These are phyloP conservation scores for Cetonia aurata DNA, from an alignment of 2,888 invertebrate species.

Conservation along the genomic window DNA sequence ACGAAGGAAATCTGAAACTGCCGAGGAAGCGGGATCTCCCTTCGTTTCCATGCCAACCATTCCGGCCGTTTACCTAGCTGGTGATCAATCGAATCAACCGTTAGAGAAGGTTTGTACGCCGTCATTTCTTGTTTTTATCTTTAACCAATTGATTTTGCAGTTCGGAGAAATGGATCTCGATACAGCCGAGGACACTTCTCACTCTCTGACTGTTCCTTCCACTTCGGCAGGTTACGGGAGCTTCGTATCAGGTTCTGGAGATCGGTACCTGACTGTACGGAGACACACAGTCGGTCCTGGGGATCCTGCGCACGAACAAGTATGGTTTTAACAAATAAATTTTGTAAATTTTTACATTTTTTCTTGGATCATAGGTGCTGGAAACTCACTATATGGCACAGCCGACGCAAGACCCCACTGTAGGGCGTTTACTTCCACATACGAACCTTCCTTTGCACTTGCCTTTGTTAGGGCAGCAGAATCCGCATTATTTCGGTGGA, in stretches of 20 bases:
- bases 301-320: slow-evolving; percentile 88
- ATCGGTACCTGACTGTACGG: slow-evolving; percentile 75
- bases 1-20: slow-evolving; percentile 57
- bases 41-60: slow-evolving; percentile 70
- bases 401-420: slow-evolving; percentile 59
- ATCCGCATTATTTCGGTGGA: slow-evolving; percentile 86
- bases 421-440: slow-evolving; percentile 74
- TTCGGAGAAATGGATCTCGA: slow-evolving; percentile 71
- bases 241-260: slow-evolving; percentile 58
- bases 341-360: slow-evolving; percentile 15
- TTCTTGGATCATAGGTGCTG: slow-evolving; percentile 61
- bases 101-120: slow-evolving; percentile 70
- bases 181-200: slow-evolving; percentile 59
- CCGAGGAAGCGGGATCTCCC: slow-evolving; percentile 65
- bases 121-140: background rate
- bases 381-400: slow-evolving; percentile 69
- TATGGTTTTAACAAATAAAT: slow-evolving; percentile 51
- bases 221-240: slow-evolving; percentile 58
- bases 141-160: slow-evolving; percentile 57
- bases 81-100: slow-evolving; percentile 69
- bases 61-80: slow-evolving; percentile 69
- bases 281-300: slow-evolving; percentile 95
- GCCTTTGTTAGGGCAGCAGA: slow-evolving; percentile 86
- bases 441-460: slow-evolving; percentile 88
- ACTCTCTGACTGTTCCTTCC: slow-evolving; percentile 58